phyloP scores from a whole-genome alignment of 2,113 vertebrate species.

The Mixornis gularis region DNA sequence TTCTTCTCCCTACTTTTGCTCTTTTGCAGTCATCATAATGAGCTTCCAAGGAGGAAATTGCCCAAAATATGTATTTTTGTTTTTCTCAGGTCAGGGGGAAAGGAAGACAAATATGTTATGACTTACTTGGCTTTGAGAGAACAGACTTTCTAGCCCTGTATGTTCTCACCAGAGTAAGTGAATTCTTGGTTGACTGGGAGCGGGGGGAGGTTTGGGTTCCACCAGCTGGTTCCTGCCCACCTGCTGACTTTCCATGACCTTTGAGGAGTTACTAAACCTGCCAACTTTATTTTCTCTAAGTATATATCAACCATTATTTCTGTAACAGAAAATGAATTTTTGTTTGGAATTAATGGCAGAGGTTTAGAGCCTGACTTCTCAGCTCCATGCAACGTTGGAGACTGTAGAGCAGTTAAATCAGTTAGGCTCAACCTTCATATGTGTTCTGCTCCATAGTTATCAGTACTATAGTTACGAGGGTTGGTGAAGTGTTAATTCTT shows the following conservation, averaged over 20 bases:
- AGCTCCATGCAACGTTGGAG: neutral
- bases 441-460: neutral
- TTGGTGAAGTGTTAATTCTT: neutral
- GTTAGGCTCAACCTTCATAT: neutral
- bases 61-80: neutral
- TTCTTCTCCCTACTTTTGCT: neutral
- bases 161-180: neutral
- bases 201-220: neutral
- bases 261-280: neutral
- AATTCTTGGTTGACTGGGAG: neutral
- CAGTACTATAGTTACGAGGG: neutral
- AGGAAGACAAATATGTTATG: neutral
- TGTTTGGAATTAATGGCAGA: neutral
- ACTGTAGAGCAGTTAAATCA: neutral
- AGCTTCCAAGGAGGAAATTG: neutral
- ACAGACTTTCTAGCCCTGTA: neutral
- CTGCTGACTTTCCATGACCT: fast-evolving
- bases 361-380: neutral
- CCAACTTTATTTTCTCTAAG: neutral
- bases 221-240: neutral
- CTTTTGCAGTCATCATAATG: neutral
- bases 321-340: neutral
- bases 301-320: neutral
- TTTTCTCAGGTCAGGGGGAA: neutral
- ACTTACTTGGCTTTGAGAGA: neutral